Base-by-base conservation (phyloP, 2,113 vertebrate genomes). In the Trinectes maculatus region DNA sequence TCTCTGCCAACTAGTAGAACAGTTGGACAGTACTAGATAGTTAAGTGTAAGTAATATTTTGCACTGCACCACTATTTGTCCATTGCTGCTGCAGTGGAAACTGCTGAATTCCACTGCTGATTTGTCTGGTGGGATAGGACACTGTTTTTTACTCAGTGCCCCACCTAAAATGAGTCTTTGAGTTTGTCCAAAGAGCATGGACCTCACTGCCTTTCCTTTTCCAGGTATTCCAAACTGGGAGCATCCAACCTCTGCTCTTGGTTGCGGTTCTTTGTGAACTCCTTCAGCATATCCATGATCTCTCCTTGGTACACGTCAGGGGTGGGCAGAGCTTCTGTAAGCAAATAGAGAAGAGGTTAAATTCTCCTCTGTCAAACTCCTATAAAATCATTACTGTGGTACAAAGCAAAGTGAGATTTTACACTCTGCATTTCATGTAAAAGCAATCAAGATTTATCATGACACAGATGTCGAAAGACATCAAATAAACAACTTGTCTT, bases 221-320 rank as follows among this genome's bases (percentile, higher is more conserved):
- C 92, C 74, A 94, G 84, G 51, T 94, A 94, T 53, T 94, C 93
- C 60, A 94, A 79, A 66, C 78, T 84, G 3, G 92, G 93, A 0
- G 91, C 92, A 3, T 92, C 89, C 34, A 94, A 64, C 48, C 92
- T 86, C 84, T 92, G 91, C 70, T 94, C 93, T 52, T 89, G 95
- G 57, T 96, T 89, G 56, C 89, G 93, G 86, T 99, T 99, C 79
- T 95, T 98, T 49, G 96, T 78, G 15, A 97, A 98, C 18, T 98
- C 96, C 75, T 93, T 93, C 58, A 99, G 89, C 91, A 96, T 82
- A 13, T 92, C 91, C 95, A 99, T 94, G 66, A 94, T 59, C 36
- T 93, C 93, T 36, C 92, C 88, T 55, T 91, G 71, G 54, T 93
- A 94, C 13, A 89, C 71, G 0, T 93, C 88, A 28, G 92, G 93